Base-by-base conservation (phyloP, 2,113 vertebrate genomes). In the Oophaga pumilio region DNA sequence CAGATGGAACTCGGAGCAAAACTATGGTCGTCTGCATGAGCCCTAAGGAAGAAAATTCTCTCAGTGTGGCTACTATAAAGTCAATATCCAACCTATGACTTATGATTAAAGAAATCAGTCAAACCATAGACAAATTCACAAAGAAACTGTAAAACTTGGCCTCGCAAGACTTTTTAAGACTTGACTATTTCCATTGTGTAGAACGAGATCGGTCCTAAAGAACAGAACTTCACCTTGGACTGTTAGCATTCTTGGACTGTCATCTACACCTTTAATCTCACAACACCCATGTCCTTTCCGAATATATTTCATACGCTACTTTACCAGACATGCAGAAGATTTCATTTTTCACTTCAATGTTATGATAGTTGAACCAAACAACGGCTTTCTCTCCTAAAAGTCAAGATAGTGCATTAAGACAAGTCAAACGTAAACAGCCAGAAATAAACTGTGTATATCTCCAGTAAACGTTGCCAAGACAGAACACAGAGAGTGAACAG, bases 371-470 rank as follows among this genome's bases (percentile, higher is more conserved):
- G 69, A 69, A 84, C 57, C 49, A 77, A 88, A 84, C 71, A 77
- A 73, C 73, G 53, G 49, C 12, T 52, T 77, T 83, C 50, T 66
- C 80, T 62, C 33, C 26, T 84, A 80, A 56, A 87, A 73, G 22
- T 82, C 60, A 64, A 82, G 69, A 82, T 53, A 59, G 22, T 87
- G 71, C 87, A 84, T 88, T 88, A 88, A 64, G 69, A 76, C 28
- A 84, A 84, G 87, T 76, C 86, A 76, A 66, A 76, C 15, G 15
- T 84, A 88, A 88, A 77, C 87, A 83, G 56, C n/a, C 49, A 68
- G 87, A 88, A 76, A 68, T 88, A 88, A 84, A 84, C 24, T 88
- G 81, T 88, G 81, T 88, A 88, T 84, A 50, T 77, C 18, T 84
- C 10, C 15, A 77, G 87, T 84, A 74, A 87, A 83, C 86, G 24